A percentile compares a stretch with the other conserved stretches of the same genome.
phyloP scores from a whole-genome alignment of 2,113 vertebrate species.

The Passer montanus region DNA sequence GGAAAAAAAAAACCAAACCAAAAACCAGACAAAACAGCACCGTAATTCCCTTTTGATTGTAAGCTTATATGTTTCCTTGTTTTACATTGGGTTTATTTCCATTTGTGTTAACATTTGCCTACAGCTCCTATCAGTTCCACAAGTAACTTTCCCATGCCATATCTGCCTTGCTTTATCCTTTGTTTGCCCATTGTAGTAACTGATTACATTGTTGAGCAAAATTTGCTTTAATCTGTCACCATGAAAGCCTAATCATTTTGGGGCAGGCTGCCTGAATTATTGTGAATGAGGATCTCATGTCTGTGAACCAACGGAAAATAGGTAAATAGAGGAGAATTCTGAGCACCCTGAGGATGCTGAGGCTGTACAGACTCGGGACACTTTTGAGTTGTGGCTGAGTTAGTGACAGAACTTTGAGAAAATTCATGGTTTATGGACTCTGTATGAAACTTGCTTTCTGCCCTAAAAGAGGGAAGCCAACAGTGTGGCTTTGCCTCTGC shows the following conservation, averaged over 20 bases:
- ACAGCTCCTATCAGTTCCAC: background rate
- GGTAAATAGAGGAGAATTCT: background rate
- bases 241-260: background rate
- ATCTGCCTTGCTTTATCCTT: background rate
- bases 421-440: background rate
- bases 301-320: background rate
- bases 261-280: background rate
- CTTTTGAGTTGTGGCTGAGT: background rate
- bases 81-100: background rate
- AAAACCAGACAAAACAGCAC: background rate
- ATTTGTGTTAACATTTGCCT: background rate
- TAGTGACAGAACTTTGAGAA: background rate
- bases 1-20: background rate
- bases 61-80: background rate
- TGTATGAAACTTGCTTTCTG: background rate
- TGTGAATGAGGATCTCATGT: background rate
- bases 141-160: background rate
- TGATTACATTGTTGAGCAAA: background rate
- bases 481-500: background rate
- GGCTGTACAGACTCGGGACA: background rate
- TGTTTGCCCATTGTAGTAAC: background rate
- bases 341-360: background rate
- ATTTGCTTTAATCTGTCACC: background rate
- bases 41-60: background rate
- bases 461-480: background rate